Percentiles rank a stretch among this genome's conserved stretches.
These are phyloP conservation scores for Hyaena hyaena DNA, from an alignment of 2,113 vertebrate genomes.

Conservation along the genomic window DNA sequence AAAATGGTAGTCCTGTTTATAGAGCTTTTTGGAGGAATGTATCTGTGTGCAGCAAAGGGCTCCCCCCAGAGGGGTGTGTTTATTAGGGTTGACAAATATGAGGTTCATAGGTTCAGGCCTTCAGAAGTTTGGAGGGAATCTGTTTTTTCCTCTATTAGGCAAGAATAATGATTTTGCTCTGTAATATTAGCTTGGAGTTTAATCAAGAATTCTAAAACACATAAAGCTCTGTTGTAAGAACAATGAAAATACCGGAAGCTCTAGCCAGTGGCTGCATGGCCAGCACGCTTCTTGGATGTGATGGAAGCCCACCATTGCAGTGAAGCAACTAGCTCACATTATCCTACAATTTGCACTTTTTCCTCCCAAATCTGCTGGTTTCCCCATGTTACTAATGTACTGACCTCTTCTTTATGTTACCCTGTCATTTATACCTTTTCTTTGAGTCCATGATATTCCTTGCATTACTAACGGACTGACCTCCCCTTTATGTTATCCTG, in stretches of 20 bases:
- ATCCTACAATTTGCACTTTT: conserved; percentile 22
- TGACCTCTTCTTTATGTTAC: conserved; percentile 39
- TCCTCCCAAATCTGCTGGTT: conserved; percentile 33
- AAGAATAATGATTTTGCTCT: conserved; percentile 1
- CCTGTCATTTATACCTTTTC: conserved; percentile 28
- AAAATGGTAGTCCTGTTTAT: not conserved
- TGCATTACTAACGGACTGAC: conserved; percentile 32
- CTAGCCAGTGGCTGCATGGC: not conserved
- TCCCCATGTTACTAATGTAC: conserved; percentile 70
- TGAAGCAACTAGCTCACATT: not conserved
- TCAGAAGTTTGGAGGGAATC: not conserved
- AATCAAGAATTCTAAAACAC: conserved; percentile 39
- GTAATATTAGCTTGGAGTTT: not conserved
- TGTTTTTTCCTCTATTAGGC: not conserved
- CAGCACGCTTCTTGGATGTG: not conserved
- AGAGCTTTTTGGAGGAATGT: not conserved
- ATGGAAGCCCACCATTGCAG: no score
- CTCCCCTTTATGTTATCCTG: conserved; percentile 24
- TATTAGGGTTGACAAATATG: not conserved
- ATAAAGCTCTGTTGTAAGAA: not conserved
- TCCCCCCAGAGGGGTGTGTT: not conserved
- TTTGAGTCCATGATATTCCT: not conserved
- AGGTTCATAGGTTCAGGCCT: not conserved
- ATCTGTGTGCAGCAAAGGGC: not conserved
- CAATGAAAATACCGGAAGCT: not conserved